Conservation (phyloP, 2,888 invertebrate species). For the Acrocyrtus sp. region DNA sequence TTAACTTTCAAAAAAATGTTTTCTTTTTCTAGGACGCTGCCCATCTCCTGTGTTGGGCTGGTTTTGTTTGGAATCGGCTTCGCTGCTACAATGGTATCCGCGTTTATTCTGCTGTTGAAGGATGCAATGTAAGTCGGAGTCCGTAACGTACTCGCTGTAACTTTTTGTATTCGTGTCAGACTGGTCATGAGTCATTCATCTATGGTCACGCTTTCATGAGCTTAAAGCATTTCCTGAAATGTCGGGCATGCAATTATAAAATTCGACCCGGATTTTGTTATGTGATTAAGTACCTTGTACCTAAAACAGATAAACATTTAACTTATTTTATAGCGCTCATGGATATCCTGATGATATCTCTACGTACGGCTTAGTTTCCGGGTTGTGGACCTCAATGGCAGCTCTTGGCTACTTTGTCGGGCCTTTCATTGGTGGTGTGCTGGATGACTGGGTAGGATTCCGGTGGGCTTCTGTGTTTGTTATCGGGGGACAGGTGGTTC, state of each 20-base stretch:
- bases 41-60: slow-evolving; percentile 77
- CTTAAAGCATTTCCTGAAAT: too few relatives aligned
- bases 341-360: slow-evolving; percentile 86
- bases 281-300: too few relatives aligned
- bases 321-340: slow-evolving; percentile 71
- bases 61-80: slow-evolving; percentile 85
- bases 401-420: slow-evolving; percentile 86
- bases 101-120: slow-evolving; percentile 84
- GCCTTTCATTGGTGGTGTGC: slow-evolving; percentile 78
- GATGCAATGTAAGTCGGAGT: slow-evolving; percentile 78
- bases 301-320: too few relatives aligned
- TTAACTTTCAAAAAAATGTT: neutral
- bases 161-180: neutral
- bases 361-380: slow-evolving; percentile 89
- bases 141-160: neutral
- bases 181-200: neutral
- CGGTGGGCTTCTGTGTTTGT: slow-evolving; percentile 27
- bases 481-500: slow-evolving; percentile 22
- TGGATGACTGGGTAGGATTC: slow-evolving; percentile 77
- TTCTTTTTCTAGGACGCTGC: slow-evolving; percentile 70
- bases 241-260: too few relatives aligned
- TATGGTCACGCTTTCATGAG: neutral
- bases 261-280: too few relatives aligned
- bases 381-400: slow-evolving; percentile 89
- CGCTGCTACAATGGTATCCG: slow-evolving; percentile 86